Evolutionary conservation across 2,113 vertebrate species (phyloP).

Genomic region (Heteronetta atricapilla): DNA sequence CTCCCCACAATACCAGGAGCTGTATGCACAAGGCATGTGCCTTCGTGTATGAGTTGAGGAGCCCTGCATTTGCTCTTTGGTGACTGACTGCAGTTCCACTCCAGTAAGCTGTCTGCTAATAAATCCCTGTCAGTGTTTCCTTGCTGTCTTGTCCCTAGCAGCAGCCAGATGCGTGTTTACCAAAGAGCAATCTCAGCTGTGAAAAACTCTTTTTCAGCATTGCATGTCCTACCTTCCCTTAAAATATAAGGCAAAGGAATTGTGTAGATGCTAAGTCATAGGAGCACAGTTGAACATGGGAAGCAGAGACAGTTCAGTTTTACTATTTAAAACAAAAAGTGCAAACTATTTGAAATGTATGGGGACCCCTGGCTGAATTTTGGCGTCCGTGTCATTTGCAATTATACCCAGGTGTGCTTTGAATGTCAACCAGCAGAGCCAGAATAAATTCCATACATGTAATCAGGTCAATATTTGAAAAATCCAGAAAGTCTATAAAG

Average conservation of each 20-base stretch:
- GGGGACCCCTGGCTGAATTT: not conserved
- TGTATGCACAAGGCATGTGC: not conserved
- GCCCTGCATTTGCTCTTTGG: not conserved
- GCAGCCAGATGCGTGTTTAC: not conserved
- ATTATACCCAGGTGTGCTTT: not conserved
- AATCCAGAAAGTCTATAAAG: not conserved
- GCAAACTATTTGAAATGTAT: not conserved
- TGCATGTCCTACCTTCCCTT: not conserved
- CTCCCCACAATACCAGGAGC: not conserved
- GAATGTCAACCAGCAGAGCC: not conserved
- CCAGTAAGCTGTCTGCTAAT: not conserved
- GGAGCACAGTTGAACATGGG: not conserved
- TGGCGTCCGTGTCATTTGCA: accelerated
- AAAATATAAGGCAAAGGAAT: not conserved
- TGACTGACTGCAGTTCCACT: not conserved
- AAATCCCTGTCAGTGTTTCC: not conserved
- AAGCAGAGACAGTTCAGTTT: not conserved
- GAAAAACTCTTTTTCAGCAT: not conserved
- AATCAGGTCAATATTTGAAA: not conserved
- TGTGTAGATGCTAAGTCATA: not conserved
- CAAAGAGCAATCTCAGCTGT: not conserved
- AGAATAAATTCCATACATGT: not conserved
- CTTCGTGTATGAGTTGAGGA: not conserved
- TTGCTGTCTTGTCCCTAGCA: not conserved
- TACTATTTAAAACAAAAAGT: not conserved